phyloP scores from a whole-genome alignment of 2,797 vertebrate species.

The Thamnophis elegans region DNA sequence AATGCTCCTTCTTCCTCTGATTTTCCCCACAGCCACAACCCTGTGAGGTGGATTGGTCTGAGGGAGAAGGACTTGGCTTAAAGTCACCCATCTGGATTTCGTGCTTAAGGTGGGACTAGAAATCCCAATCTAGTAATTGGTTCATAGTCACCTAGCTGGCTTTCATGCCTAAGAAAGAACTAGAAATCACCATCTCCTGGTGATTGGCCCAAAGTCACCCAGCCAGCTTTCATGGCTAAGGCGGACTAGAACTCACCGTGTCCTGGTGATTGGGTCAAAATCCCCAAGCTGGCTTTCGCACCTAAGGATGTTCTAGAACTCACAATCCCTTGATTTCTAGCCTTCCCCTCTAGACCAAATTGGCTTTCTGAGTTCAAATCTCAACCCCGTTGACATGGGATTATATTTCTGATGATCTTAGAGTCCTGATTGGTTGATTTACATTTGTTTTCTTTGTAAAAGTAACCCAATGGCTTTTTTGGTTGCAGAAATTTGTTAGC shows the following conservation, averaged over 20 bases:
- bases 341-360: background rate
- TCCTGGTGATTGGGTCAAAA: background rate
- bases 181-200: background rate
- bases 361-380: background rate
- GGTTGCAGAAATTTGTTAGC: slow-evolving; percentile 87
- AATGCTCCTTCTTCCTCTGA: background rate
- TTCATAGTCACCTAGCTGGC: background rate
- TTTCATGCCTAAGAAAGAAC: background rate
- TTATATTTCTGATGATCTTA: background rate
- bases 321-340: background rate
- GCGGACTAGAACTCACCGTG: too few species aligned
- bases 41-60: background rate
- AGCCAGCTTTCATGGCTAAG: background rate
- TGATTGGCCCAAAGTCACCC: background rate
- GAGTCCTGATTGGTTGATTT: background rate
- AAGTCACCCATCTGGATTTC: background rate
- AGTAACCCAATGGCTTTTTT: background rate
- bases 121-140: background rate
- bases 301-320: background rate
- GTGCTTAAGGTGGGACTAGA: background rate
- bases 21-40: background rate
- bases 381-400: background rate
- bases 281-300: background rate
- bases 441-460: background rate
- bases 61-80: background rate